Evolutionary conservation across 30 jellyfish, hydroid and myxozoan species (phyloP).

Genomic region (Aurelia coerulea): DNA sequence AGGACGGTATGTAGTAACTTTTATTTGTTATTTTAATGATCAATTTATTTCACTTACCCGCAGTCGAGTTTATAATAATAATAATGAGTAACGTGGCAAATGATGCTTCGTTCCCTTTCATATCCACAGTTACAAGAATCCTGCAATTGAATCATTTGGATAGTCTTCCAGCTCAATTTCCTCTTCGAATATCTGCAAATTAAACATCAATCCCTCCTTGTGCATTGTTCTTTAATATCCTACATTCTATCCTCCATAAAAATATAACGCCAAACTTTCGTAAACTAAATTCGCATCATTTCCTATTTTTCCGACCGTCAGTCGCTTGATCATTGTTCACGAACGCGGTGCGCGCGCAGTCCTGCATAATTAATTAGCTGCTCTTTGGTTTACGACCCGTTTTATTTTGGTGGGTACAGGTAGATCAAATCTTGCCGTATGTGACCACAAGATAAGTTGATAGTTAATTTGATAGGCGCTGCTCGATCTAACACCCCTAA

Average conservation of each 20-base stretch:
- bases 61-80: not conserved
- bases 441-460: slow-evolving; percentile 54
- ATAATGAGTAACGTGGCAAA: slow-evolving; percentile 34
- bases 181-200: not conserved
- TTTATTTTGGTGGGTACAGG: slow-evolving; percentile 61
- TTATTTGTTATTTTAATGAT: no score
- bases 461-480: no score
- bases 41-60: slow-evolving; percentile 31
- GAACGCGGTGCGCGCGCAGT: slow-evolving; percentile 68
- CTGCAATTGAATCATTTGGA: slow-evolving; percentile 49
- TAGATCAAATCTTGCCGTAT: slow-evolving; percentile 39
- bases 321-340: slow-evolving; percentile 27
- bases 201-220: not conserved
- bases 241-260: not conserved
- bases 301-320: not conserved
- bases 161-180: not conserved
- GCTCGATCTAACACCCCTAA: not conserved
- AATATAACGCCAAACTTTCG: slow-evolving; percentile 14
- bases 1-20: no score
- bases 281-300: slow-evolving; percentile 56
- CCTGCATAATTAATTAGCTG: slow-evolving; percentile 17
- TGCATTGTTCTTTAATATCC: not conserved
- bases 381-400: slow-evolving; percentile 65
- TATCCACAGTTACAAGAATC: slow-evolving; percentile 29
- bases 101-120: slow-evolving; percentile 27